Percentiles rank a stretch among this genome's conserved stretches.
phyloP scores from a whole-genome alignment of 2,888 invertebrate genomes.

The Hipparchia semele region DNA sequence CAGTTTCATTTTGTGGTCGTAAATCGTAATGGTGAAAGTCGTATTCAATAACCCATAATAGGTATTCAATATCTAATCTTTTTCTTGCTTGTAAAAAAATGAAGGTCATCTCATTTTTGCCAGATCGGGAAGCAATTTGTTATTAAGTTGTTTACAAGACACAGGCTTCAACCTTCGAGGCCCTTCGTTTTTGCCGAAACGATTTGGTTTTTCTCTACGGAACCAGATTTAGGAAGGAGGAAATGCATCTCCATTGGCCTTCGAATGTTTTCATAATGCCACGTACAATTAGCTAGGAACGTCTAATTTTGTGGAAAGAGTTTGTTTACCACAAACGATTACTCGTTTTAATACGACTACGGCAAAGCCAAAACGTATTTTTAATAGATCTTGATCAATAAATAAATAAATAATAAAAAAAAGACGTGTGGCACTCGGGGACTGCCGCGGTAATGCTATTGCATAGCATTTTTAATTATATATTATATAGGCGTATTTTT shows the following conservation, averaged over 20 bases:
- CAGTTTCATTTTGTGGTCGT: too few species aligned
- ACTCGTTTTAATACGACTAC: too few species aligned
- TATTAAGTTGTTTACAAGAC: conserved; percentile 53
- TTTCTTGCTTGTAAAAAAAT: conserved; percentile 17
- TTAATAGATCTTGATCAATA: too few species aligned
- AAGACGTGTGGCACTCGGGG: too few species aligned
- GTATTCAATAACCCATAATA: too few species aligned
- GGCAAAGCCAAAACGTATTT: too few species aligned
- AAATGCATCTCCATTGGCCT: conserved; percentile 50
- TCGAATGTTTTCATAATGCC: conserved; percentile 48
- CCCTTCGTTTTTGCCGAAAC: conserved; percentile 50
- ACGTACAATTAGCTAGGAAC: conserved; percentile 26
- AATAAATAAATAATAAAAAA: too few species aligned
- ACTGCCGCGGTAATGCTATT: too few species aligned
- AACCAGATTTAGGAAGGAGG: conserved; percentile 52
- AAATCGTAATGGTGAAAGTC: too few species aligned
- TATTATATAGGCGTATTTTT: too few species aligned
- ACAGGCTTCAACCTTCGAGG: conserved; percentile 46
- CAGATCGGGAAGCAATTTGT: conserved; percentile 52
- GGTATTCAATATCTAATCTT: background rate
- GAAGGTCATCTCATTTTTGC: conserved; percentile 31
- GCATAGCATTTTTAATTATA: too few species aligned
- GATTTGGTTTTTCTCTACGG: conserved; percentile 51
- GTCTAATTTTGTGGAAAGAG: background rate
- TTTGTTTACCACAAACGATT: too few species aligned